Conservation (phyloP, 37 sponge, comb jelly and placozoan genomes). For the Cladorhizidae sp. region DNA sequence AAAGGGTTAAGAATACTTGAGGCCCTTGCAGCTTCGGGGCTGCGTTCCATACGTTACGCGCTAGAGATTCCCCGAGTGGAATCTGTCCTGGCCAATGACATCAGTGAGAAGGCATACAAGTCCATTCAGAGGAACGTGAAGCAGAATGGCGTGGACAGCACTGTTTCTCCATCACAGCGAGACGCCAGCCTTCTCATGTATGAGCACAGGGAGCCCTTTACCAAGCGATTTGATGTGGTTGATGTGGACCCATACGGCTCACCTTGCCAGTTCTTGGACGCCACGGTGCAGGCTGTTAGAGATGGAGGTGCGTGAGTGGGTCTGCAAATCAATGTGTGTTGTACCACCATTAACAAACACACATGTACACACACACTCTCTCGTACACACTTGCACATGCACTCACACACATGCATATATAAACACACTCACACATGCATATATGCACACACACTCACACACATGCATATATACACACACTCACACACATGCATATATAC, state of each 20-base stretch:
- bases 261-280: slow-evolving; percentile 85
- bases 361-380: no score
- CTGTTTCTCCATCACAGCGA: slow-evolving; percentile 64
- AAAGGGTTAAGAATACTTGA: slow-evolving; percentile 75
- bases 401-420: no score
- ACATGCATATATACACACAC: neutral
- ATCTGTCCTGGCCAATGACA: slow-evolving; percentile 86
- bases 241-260: slow-evolving; percentile 98
- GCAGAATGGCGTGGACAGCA: slow-evolving; percentile 49
- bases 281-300: slow-evolving; percentile 81
- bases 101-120: slow-evolving; percentile 68
- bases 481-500: neutral
- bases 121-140: slow-evolving; percentile 68
- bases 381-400: no score
- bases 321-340: no score
- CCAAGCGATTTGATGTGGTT: slow-evolving; percentile 83
- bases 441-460: slow-evolving; percentile 21
- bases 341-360: no score
- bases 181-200: slow-evolving; percentile 96
- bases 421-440: neutral
- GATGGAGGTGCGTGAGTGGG: slow-evolving; percentile 76
- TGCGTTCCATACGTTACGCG: slow-evolving; percentile 93
- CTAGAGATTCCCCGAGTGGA: slow-evolving; percentile 76
- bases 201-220: slow-evolving; percentile 51
- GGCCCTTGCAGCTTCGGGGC: slow-evolving; percentile 94